These are phyloP conservation scores for Eonycteris spelaea DNA, from an alignment of 2,113 vertebrate species.

Conservation along the genomic window DNA sequence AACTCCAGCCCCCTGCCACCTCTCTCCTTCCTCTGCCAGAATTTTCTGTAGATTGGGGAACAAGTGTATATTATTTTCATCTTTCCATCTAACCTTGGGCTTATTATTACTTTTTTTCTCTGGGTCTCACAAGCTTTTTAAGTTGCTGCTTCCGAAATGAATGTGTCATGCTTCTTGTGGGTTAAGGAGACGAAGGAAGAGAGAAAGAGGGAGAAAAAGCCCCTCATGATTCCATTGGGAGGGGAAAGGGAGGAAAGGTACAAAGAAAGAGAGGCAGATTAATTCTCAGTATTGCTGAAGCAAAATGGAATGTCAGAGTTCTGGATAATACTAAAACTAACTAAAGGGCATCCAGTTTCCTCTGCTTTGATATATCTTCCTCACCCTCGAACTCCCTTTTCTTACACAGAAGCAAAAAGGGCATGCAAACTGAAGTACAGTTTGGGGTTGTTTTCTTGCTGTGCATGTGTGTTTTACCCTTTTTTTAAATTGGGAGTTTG, in stretches of 20 bases:
- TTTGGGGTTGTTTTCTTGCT: background rate
- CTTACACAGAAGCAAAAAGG: background rate
- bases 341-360: background rate
- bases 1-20: background rate
- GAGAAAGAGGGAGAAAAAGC: background rate
- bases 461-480: background rate
- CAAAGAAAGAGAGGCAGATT: background rate
- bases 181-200: background rate
- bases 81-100: background rate
- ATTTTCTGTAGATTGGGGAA: background rate
- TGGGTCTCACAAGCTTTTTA: background rate
- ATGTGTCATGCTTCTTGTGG: background rate
- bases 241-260: background rate
- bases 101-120: conserved; percentile 19
- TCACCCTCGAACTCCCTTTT: background rate
- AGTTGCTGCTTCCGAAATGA: background rate
- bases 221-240: background rate
- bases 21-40: background rate
- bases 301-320: background rate
- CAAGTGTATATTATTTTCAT: background rate
- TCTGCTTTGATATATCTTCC: background rate
- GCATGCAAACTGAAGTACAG: background rate
- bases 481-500: background rate
- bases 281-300: background rate
- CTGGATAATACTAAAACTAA: background rate